Evolutionary conservation across 2,797 vertebrate genomes (phyloP).

Genomic region (Rachycentron canadum): DNA sequence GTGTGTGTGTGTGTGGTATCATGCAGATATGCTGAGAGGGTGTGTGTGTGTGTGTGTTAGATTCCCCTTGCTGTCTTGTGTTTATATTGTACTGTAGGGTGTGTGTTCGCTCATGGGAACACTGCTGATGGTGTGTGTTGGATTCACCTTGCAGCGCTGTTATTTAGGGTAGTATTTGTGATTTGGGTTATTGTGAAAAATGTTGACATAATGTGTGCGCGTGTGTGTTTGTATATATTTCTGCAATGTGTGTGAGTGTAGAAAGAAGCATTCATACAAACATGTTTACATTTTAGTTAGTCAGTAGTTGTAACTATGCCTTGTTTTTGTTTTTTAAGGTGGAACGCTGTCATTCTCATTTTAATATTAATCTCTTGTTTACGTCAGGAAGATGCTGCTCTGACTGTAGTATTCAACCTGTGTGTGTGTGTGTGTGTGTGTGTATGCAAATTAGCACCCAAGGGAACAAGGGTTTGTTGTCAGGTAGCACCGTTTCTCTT

Average conservation of each 20-base stretch:
- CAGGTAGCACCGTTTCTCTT: constrained; percentile 28
- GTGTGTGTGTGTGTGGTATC: constrained; percentile 41
- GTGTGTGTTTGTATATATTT: constrained; percentile 9
- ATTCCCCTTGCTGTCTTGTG: constrained; percentile 26
- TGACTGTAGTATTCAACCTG: constrained; percentile 14
- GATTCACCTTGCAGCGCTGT: constrained; percentile 62
- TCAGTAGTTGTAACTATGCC: constrained; percentile 23
- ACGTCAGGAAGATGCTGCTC: constrained; percentile 20
- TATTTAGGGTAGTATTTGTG: constrained; percentile 35
- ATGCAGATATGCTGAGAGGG: constrained; percentile 42
- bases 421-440: constrained; percentile 18
- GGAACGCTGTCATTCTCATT: constrained; percentile 27
- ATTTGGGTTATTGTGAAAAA: background rate
- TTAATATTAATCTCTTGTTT: constrained; percentile 36
- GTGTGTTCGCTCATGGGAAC: constrained; percentile 21
- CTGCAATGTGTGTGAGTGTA: background rate
- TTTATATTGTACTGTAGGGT: constrained; percentile 40
- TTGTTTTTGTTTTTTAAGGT: constrained; percentile 41
- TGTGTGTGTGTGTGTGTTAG: constrained; percentile 36
- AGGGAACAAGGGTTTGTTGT: constrained; percentile 50
- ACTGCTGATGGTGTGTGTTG: constrained; percentile 32
- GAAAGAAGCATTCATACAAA: background rate
- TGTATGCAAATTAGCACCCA: constrained; percentile 51
- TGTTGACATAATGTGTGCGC: background rate
- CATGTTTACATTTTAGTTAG: constrained; percentile 39